Conservation (phyloP, 2,797 vertebrate genomes). For the Podarcis siculus region DNA sequence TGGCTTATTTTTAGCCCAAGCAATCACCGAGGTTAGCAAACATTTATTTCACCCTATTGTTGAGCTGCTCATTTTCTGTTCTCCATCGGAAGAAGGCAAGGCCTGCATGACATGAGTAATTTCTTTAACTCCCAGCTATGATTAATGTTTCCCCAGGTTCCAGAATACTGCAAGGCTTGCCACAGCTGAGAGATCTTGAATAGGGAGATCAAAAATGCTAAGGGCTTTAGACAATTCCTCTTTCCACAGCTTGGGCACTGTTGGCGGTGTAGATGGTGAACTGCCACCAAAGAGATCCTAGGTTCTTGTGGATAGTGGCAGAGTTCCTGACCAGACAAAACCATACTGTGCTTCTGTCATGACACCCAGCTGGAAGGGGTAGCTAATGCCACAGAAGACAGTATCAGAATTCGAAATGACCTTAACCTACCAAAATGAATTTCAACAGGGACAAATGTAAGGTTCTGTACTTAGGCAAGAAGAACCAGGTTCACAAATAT, state of each 20-base stretch:
- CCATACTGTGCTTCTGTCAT: too few species aligned
- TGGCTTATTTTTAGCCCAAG: conserved; percentile 33
- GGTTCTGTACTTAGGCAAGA: too few species aligned
- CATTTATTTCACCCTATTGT: not conserved
- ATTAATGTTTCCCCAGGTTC: not conserved
- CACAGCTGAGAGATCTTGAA: not conserved
- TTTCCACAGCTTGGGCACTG: not conserved
- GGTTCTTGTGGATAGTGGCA: too few species aligned
- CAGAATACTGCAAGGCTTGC: not conserved
- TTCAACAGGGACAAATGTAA: too few species aligned
- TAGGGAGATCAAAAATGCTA: not conserved
- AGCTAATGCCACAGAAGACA: too few species aligned
- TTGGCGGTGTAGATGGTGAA: not conserved
- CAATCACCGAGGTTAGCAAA: conserved; percentile 20
- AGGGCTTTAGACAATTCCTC: not conserved
- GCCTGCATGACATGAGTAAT: not conserved
- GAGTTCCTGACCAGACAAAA: too few species aligned
- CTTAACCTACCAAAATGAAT: too few species aligned
- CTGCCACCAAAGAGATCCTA: too few species aligned
- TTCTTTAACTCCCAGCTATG: conserved; percentile 7
- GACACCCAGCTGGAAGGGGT: too few species aligned
- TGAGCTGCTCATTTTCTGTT: not conserved
- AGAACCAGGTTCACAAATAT: too few species aligned
- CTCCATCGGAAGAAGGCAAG: not conserved
- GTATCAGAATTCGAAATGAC: too few species aligned